phyloP scores from a whole-genome alignment of 2,797 vertebrate genomes.

The Alca torda region DNA sequence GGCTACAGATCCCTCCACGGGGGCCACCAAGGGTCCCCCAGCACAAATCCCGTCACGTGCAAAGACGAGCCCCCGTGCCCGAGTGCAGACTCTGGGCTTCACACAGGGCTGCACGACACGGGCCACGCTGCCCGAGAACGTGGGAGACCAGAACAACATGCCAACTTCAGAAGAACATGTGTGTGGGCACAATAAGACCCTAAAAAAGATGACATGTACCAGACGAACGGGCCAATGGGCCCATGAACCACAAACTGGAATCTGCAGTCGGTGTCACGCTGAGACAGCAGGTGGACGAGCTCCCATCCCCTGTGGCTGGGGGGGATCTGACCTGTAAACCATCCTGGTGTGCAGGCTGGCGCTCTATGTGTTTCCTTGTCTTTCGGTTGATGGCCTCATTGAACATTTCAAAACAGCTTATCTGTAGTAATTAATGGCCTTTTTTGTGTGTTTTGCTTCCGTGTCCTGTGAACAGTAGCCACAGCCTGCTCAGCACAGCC shows the following conservation, averaged over 20 bases:
- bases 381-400: background rate
- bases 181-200: background rate
- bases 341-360: background rate
- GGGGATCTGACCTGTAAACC: background rate
- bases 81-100: background rate
- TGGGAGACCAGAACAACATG: background rate
- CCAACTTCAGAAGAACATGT: background rate
- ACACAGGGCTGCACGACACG: background rate
- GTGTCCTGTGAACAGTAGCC: background rate
- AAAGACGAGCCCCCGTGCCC: accelerated
- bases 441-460: background rate
- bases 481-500: background rate
- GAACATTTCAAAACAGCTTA: background rate
- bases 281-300: accelerated
- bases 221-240: background rate
- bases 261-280: background rate
- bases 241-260: background rate
- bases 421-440: background rate
- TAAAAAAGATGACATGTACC: background rate
- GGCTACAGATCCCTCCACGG: background rate
- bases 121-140: accelerated
- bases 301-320: background rate
- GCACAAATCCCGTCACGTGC: background rate
- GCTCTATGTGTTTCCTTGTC: no score
- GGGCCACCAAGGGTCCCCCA: background rate